These are phyloP conservation scores for Corythaeola cristata DNA, from an alignment of 2,113 vertebrate species.

Conservation along the genomic window DNA sequence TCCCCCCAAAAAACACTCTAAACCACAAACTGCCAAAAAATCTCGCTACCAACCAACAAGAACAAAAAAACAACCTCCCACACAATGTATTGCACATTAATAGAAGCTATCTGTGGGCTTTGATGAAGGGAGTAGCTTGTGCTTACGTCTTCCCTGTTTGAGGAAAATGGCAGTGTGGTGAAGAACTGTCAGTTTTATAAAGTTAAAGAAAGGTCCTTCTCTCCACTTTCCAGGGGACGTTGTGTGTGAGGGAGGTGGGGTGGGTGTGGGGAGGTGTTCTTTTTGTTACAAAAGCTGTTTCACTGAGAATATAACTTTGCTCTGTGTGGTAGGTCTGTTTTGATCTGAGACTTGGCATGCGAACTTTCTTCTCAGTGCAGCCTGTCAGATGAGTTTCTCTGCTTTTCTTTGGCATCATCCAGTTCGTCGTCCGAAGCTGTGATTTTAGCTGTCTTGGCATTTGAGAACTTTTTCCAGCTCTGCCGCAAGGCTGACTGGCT, in stretches of 20 bases:
- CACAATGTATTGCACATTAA: not conserved
- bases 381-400: not conserved
- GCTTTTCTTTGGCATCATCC: not conserved
- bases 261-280: not conserved
- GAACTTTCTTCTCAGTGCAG: not conserved
- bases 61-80: not conserved
- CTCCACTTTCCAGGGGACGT: not conserved
- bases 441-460: conserved; percentile 15
- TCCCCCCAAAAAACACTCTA: not conserved
- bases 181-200: not conserved
- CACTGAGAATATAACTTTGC: not conserved
- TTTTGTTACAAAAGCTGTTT: not conserved
- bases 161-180: not conserved
- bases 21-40: not conserved
- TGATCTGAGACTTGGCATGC: not conserved
- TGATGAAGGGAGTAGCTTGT: not conserved
- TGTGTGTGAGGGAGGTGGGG: not conserved
- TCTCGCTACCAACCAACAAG: not conserved
- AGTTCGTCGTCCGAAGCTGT: not conserved
- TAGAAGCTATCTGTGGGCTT: not conserved
- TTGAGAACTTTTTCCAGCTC: not conserved
- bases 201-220: not conserved
- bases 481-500: not conserved
- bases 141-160: not conserved
- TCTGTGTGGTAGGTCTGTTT: not conserved